Evolutionary conservation across 2,797 vertebrate species (phyloP), one percentile per base, ranked within the genome.

Genomic region (Denticeps clupeoides): DNA sequence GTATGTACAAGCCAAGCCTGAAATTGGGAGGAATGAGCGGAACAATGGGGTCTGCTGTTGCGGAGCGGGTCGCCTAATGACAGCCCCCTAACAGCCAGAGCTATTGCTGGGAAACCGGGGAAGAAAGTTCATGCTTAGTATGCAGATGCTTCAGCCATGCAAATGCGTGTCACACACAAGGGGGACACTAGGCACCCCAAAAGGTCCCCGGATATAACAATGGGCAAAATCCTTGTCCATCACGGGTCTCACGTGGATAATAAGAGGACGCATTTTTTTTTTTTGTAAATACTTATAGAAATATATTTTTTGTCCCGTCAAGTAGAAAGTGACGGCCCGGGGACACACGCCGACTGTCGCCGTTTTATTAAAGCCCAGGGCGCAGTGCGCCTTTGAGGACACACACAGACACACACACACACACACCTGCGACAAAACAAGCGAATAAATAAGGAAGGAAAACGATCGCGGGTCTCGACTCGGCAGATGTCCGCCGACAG

Each of bases 41-140:
- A 84, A 87, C 85, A 88, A 88, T 83, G 78, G 58, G 60, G 67
- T 67, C 68, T 81, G 81, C 82, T 88, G 83, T 84, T 86, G 45
- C 52, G 67, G 67, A 65, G 59, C 59, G 66, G 66, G 69, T 56
- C 48, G 42, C 67, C 65, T 68, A 76, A 72, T 74, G 74, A 74
- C 72, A 67, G 63, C 71, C 71, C 73, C 71, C 75, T 69, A 75
- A 75, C 74, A 71, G 72, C 74, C 76, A 76, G 74, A 77, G 74
- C 73, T 68, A 80, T 63, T 75, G 73, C 77, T 78, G 71, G 71
- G 76, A 79, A 80, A 74, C 70, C 19, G 64, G 71, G 74, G 73
- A 49, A 60, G 60, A 57, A 55, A 55, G 60, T 46, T 65, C 47
- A 26, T 45, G 53, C 62, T 47, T 69, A 57, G 64, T 73, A 69